These are phyloP conservation scores for Montipora capricornis DNA, from an alignment of 64 coral and sea anemone species.

Conservation along the genomic window DNA sequence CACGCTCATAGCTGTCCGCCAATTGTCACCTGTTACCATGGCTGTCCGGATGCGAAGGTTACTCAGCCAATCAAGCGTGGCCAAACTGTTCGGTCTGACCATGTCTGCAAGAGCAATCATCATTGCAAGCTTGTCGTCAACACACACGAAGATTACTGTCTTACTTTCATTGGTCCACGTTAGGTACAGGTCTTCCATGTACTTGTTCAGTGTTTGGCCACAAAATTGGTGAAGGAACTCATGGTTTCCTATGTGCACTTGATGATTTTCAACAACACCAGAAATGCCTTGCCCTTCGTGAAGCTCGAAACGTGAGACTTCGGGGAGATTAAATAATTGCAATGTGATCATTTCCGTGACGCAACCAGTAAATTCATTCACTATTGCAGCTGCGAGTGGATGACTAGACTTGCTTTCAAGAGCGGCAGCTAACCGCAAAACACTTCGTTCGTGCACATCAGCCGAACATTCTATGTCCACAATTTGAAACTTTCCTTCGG, in stretches of 20 bases:
- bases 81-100: constrained; percentile 69
- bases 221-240: constrained; percentile 52
- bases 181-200: constrained; percentile 67
- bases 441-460: constrained; percentile 81
- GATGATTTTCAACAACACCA: constrained; percentile 72
- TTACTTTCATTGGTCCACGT: constrained; percentile 88
- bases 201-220: constrained; percentile 18
- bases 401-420: constrained; percentile 95
- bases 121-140: constrained; percentile 72
- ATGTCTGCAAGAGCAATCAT: constrained; percentile 95
- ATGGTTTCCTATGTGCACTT: constrained; percentile 80
- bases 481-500: constrained; percentile 92
- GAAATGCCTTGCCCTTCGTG: constrained; percentile 93
- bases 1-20: constrained; percentile 89
- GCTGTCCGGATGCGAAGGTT: constrained; percentile 78
- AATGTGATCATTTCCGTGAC: constrained; percentile 81
- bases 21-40: constrained; percentile 96
- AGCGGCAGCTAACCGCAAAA: constrained; percentile 82
- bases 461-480: constrained; percentile 75
- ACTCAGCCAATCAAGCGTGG: constrained; percentile 77
- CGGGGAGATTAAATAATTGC: constrained; percentile 55
- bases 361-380: constrained; percentile 92
- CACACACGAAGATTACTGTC: constrained; percentile 91
- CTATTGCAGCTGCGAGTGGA: constrained; percentile 90
- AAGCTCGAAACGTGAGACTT: constrained; percentile 80